phyloP scores from a whole-genome alignment of 2,113 vertebrate species.

The Ailuropoda melanoleuca region DNA sequence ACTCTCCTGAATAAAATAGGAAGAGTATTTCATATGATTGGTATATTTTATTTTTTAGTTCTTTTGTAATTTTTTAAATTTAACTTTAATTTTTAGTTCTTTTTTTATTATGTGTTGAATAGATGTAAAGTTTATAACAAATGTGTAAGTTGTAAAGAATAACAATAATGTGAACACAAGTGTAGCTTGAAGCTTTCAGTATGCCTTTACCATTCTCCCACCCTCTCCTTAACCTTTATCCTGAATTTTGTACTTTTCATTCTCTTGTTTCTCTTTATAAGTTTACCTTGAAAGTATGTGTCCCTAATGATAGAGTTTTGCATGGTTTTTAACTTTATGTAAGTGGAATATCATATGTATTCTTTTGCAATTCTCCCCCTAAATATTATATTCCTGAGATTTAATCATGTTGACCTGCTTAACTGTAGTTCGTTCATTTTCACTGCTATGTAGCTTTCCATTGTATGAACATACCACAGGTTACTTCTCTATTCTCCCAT shows the following conservation, averaged over 20 bases:
- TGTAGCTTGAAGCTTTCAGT: neutral
- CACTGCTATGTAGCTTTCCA: neutral
- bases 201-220: neutral
- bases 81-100: neutral
- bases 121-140: slow-evolving; percentile 1
- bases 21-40: neutral
- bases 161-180: neutral
- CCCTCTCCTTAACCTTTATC: neutral
- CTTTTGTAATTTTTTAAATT: slow-evolving; percentile 18
- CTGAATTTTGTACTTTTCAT: slow-evolving; percentile 24
- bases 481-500: neutral
- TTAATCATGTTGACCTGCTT: neutral
- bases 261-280: neutral
- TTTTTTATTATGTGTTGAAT: slow-evolving; percentile 27
- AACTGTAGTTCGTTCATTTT: neutral
- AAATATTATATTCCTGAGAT: neutral
- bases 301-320: neutral
- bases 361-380: neutral
- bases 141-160: slow-evolving; percentile 2
- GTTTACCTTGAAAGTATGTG: neutral
- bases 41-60: neutral
- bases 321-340: slow-evolving; percentile 29
- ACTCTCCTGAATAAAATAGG: neutral
- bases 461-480: neutral
- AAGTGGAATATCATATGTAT: neutral